Conservation (phyloP, 2,888 invertebrate species). For the Busseola fusca region DNA sequence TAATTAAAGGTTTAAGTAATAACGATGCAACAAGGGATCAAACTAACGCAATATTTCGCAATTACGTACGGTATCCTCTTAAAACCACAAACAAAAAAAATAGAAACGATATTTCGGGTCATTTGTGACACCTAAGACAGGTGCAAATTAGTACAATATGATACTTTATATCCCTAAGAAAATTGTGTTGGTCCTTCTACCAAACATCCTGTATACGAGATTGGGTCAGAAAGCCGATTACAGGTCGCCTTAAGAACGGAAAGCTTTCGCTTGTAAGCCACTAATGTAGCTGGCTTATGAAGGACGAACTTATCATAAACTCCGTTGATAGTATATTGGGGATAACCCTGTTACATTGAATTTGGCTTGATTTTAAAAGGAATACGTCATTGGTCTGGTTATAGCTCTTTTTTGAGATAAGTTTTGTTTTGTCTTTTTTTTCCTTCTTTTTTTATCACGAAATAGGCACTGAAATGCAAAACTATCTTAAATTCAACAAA, state of each 20-base stretch:
- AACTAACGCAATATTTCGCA: no score
- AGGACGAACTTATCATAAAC: conserved; percentile 74
- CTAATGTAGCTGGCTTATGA: conserved; percentile 80
- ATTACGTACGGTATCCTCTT: no score
- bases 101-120: not conserved
- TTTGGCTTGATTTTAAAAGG: conserved; percentile 19
- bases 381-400: not conserved
- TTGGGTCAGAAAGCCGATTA: conserved; percentile 86
- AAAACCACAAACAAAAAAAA: not conserved
- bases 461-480: not conserved
- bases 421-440: not conserved
- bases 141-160: not conserved
- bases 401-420: not conserved
- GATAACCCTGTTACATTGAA: conserved; percentile 16
- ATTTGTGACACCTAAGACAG: not conserved
- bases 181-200: not conserved
- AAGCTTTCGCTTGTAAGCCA: conserved; percentile 85
- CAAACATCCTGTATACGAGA: conserved; percentile 30
- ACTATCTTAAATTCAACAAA: no score
- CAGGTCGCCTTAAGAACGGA: conserved; percentile 80
- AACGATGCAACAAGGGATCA: no score
- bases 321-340: conserved; percentile 59
- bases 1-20: no score
- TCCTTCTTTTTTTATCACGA: not conserved
- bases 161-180: not conserved